phyloP scores from a whole-genome alignment of 2,888 invertebrate genomes.

The Brachyopa scutellaris region DNA sequence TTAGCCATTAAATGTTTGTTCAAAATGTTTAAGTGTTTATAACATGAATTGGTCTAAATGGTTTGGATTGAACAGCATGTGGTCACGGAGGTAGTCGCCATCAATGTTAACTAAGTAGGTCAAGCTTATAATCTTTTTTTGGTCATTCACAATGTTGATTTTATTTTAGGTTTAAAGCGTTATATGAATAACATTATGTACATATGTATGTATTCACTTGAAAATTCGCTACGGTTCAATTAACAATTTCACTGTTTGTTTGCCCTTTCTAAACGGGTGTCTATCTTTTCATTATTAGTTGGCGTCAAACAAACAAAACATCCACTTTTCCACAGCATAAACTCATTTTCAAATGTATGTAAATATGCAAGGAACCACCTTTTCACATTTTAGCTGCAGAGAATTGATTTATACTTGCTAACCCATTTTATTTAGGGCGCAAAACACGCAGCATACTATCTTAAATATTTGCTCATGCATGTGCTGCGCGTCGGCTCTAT shows the following conservation, averaged over 20 bases:
- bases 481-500: constrained; percentile 4
- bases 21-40: not conserved
- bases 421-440: constrained; percentile 50
- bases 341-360: too few relatives aligned
- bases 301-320: too few relatives aligned
- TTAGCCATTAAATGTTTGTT: not conserved
- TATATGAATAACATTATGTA: not conserved
- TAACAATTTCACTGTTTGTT: not conserved
- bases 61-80: not conserved
- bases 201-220: too few relatives aligned
- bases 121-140: constrained; percentile 10
- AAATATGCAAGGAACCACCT: constrained; percentile 13
- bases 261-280: not conserved
- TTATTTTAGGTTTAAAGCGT: not conserved
- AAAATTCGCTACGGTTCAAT: not conserved
- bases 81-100: not conserved
- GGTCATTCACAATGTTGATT: not conserved
- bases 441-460: constrained; percentile 56
- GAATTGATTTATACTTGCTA: constrained; percentile 64
- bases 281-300: not conserved
- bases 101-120: constrained; percentile 21
- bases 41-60: too few relatives aligned
- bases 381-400: not conserved
- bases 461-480: constrained; percentile 58
- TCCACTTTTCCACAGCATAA: too few relatives aligned